Base-by-base conservation (phyloP, 2,888 invertebrate genomes). In the Leptinotarsa tumamoca region DNA sequence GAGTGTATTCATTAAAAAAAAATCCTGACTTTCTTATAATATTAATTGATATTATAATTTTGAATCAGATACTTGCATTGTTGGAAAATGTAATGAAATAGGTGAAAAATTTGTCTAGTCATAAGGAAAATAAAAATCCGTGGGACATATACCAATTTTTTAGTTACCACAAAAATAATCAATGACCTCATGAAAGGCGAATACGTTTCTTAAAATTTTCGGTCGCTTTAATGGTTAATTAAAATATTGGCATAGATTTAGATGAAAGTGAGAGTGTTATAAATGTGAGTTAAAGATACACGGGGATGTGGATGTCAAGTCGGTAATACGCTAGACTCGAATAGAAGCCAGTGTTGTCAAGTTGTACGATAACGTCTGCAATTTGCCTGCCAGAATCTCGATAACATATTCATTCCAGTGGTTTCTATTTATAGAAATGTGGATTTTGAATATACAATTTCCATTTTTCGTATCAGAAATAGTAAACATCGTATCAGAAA, bases 201-300 rank as follows among this genome's bases (percentile, higher is more conserved):
- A 51, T 51, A 51, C 10, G 23, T 10, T 18, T 68, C 66, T 72
- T 66, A 68, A 33, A 71, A 67, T 7, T 56, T 50, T 76, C 71
- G 73, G 67, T 69, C n/a, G 56, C 68, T 54, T 76, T n/a, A 52
- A 54, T 54, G 70, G 72, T 71, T 67, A 78, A 79, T 79, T 77
- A 77, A 77, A 78, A 76, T 74, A 68, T 79, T 79, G 79, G 79
- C 79, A 76, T 73, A 67, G 72, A 68, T 75, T 63, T 52, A 74
- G 51, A 70, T 69, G 75, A 79, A 79, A 79, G 79, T 72, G 76
- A 79, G 76, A 79, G 79, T 79, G 71, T 74, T 63, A 73, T 68
- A 54, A 70, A 61, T 58, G 50, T 50, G 58, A 43, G 43, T 58
- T 58, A 23, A 49, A 68, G 52, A 68, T 51, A 67, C 56, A 50